Evolutionary conservation across 1,140 invertebrate genomes (phyloP).

Genomic region (Trichomalopsis sarcophagae): DNA sequence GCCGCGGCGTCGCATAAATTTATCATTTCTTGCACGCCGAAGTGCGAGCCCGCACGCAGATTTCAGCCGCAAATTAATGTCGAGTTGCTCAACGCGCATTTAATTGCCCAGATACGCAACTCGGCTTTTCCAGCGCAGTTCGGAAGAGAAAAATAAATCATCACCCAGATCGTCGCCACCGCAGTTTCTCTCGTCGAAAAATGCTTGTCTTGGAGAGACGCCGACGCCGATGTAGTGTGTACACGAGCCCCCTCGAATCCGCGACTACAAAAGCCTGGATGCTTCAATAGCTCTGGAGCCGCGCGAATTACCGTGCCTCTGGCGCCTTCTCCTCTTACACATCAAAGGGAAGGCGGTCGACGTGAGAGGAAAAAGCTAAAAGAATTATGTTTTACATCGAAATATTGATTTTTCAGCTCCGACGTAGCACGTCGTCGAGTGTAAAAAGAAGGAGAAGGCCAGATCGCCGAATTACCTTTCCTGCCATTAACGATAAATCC

Average conservation of each 20-base stretch:
- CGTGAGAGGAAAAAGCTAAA: neutral
- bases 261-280: constrained; percentile 44
- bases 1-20: neutral
- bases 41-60: neutral
- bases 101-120: neutral
- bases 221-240: neutral
- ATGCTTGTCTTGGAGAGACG: neutral
- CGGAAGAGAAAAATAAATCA: constrained; percentile 14
- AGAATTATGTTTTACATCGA: neutral
- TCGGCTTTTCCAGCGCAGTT: neutral
- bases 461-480: constrained; percentile 30
- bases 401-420: neutral
- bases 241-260: constrained; percentile 3
- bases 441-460: neutral
- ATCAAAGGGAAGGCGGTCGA: constrained; percentile 55
- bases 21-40: neutral
- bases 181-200: neutral
- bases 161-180: neutral
- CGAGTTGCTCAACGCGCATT: neutral
- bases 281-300: constrained; percentile 47
- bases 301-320: constrained; percentile 59
- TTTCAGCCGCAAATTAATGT: neutral
- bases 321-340: constrained; percentile 48
- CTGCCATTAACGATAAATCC: constrained; percentile 41
- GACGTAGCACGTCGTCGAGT: neutral